phyloP scores from a whole-genome alignment of 2,113 vertebrate species.

The Cyphomyrus discorhynchus region DNA sequence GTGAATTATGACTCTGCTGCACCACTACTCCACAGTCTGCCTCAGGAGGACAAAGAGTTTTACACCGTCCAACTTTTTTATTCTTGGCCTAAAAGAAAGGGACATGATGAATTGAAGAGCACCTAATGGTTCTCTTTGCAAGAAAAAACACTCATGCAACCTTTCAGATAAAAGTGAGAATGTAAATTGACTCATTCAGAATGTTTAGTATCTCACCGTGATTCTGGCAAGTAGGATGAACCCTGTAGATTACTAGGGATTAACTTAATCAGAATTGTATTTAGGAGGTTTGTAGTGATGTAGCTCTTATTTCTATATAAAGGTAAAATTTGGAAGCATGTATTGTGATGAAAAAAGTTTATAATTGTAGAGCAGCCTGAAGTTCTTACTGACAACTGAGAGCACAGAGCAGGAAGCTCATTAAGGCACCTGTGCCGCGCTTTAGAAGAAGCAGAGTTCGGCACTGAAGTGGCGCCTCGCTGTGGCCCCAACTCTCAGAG shows the following conservation, averaged over 20 bases:
- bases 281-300: not conserved
- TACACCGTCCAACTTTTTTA: not conserved
- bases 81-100: not conserved
- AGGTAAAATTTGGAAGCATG: not conserved
- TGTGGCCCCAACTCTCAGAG: constrained; percentile 2
- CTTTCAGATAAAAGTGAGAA: not conserved
- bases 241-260: not conserved
- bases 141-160: not conserved
- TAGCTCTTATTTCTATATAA: not conserved
- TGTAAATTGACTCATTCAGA: not conserved
- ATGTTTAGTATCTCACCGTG: not conserved
- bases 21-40: not conserved
- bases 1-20: constrained; percentile 6
- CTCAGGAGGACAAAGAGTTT: not conserved
- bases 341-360: not conserved
- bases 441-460: constrained; percentile 51
- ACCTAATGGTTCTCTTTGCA: not conserved
- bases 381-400: not conserved
- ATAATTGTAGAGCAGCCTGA: constrained; percentile 8
- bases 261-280: not conserved
- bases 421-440: constrained; percentile 47
- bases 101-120: not conserved
- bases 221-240: not conserved
- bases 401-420: constrained; percentile 46
- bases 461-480: not conserved